Evolutionary conservation across 2,113 vertebrate genomes (phyloP).

Genomic region (Dunckerocampus dactyliophorus): DNA sequence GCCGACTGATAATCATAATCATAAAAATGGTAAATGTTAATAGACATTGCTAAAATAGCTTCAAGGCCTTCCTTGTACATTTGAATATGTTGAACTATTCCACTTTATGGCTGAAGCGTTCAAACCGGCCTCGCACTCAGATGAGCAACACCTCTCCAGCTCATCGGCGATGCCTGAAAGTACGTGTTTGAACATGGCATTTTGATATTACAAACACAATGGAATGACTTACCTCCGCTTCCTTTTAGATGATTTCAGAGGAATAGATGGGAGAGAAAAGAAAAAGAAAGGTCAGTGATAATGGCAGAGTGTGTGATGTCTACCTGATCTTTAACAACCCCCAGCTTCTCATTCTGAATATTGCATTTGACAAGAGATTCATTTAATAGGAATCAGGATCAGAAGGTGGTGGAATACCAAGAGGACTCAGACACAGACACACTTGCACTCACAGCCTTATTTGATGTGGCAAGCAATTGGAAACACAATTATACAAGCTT

Average conservation of each 20-base stretch:
- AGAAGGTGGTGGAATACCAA: conserved; percentile 37
- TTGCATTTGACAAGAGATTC: conserved; percentile 42
- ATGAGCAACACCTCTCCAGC: conserved; percentile 20
- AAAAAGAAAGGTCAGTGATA: conserved; percentile 62
- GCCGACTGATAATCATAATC: neutral
- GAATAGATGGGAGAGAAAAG: conserved; percentile 19
- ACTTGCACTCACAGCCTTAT: conserved; percentile 34
- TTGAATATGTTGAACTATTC: conserved; percentile 29
- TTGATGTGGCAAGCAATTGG: conserved; percentile 61
- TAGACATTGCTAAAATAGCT: neutral
- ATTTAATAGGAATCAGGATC: conserved; percentile 48
- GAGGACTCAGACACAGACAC: conserved; percentile 22
- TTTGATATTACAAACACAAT: conserved; percentile 25
- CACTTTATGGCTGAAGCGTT: conserved; percentile 14
- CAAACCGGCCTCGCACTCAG: conserved; percentile 31
- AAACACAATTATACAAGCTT: conserved; percentile 46
- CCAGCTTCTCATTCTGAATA: conserved; percentile 49
- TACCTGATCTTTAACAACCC: conserved; percentile 46
- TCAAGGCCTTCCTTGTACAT: neutral
- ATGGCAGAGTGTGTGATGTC: conserved; percentile 37
- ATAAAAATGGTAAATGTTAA: neutral
- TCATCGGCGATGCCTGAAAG: conserved; percentile 14
- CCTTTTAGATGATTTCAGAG: conserved; percentile 57
- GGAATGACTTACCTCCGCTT: conserved; percentile 66
- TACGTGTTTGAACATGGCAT: conserved; percentile 2